These are phyloP conservation scores for Nebria ingens DNA, from an alignment of 1,140 invertebrate species.

Conservation along the genomic window DNA sequence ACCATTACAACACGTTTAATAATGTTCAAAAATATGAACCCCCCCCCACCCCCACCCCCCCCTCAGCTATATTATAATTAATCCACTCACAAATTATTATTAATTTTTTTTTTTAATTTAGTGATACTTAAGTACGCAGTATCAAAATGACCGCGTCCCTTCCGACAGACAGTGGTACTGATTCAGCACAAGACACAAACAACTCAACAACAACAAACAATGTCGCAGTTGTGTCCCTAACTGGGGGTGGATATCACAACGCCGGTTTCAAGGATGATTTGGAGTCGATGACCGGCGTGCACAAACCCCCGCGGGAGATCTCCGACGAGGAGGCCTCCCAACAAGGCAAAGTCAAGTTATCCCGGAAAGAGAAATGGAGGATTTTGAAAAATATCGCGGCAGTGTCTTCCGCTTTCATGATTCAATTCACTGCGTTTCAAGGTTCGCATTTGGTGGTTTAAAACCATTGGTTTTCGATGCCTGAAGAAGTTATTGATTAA, in stretches of 20 bases:
- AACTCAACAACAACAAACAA: conserved; percentile 20
- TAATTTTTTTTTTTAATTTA: too few species aligned
- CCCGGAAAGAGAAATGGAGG: conserved; percentile 69
- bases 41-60: too few species aligned
- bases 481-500: too few species aligned
- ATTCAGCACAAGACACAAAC: too few species aligned
- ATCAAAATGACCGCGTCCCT: conserved; percentile 32
- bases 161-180: conserved; percentile 20
- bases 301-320: conserved; percentile 47
- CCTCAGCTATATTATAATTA: too few species aligned
- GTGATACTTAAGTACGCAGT: too few species aligned
- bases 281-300: conserved; percentile 39
- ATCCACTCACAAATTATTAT: too few species aligned
- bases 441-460: too few species aligned
- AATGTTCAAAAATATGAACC: too few species aligned
- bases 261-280: conserved; percentile 51
- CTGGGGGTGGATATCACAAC: conserved; percentile 52
- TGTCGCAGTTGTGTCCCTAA: conserved; percentile 43
- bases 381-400: conserved; percentile 81
- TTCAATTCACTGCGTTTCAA: conserved; percentile 87
- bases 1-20: too few species aligned
- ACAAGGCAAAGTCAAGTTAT: conserved; percentile 64
- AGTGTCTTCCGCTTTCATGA: conserved; percentile 80
- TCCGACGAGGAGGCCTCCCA: conserved; percentile 50
- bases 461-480: too few species aligned